phyloP scores from a whole-genome alignment of 2,113 vertebrate species.

The Thalassoma bifasciatum region DNA sequence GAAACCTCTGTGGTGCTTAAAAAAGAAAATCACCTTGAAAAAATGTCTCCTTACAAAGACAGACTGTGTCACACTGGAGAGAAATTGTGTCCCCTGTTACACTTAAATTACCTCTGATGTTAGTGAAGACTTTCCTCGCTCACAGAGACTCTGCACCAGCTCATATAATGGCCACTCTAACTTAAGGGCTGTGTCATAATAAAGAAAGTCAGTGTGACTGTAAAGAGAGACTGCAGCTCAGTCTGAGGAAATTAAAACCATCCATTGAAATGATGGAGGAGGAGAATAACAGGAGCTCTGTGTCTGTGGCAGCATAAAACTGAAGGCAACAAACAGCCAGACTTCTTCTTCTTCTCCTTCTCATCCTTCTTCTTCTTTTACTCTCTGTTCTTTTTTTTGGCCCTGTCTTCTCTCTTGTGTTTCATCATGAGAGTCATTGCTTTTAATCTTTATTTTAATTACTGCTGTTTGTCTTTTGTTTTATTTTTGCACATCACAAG shows the following conservation, averaged over 20 bases:
- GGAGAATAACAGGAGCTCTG: neutral
- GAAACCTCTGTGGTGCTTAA: neutral
- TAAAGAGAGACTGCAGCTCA: neutral
- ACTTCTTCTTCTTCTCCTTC: neutral
- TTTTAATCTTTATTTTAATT: conserved; percentile 13
- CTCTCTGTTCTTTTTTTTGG: too few species aligned
- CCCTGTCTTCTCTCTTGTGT: neutral
- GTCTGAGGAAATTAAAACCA: conserved; percentile 20
- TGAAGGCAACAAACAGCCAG: neutral
- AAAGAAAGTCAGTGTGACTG: neutral
- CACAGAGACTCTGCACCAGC: neutral
- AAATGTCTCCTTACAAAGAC: conserved; percentile 3
- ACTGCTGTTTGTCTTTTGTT: conserved; percentile 12
- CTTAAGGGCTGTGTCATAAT: neutral
- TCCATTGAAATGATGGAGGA: neutral
- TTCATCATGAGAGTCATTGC: neutral
- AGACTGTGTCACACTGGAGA: neutral
- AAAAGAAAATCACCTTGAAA: conserved; percentile 12
- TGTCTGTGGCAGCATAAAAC: neutral
- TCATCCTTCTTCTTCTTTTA: neutral
- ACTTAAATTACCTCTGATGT: neutral
- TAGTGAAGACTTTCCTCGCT: neutral
- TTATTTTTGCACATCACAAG: neutral
- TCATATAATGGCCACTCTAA: neutral
- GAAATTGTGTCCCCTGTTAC: neutral